Evolutionary conservation across 2,113 vertebrate species (phyloP).

Genomic region (Ovis canadensis): DNA sequence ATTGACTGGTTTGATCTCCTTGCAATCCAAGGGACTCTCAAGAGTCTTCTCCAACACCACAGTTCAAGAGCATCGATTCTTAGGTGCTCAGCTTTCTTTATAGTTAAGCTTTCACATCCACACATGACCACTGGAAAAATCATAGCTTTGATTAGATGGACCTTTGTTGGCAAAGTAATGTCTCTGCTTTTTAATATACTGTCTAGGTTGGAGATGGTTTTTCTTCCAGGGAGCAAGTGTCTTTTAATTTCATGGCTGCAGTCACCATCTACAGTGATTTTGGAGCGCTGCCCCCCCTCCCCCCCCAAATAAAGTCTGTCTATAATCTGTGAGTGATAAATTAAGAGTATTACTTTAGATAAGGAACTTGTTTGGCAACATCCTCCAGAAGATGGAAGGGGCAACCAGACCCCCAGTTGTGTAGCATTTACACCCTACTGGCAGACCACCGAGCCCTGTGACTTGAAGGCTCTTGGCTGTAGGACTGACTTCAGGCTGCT

Average conservation of each 20-base stretch:
- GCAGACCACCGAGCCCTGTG: background rate
- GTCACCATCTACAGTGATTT: background rate
- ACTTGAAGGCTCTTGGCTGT: background rate
- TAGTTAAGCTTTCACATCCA: background rate
- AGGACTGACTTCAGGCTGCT: background rate
- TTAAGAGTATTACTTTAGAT: background rate
- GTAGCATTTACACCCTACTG: background rate
- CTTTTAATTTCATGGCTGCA: background rate
- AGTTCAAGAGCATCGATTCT: background rate
- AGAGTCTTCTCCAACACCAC: background rate
- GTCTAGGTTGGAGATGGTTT: background rate
- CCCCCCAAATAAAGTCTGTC: background rate
- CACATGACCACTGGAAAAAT: background rate
- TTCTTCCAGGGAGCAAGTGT: background rate
- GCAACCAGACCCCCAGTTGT: background rate
- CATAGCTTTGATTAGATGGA: background rate
- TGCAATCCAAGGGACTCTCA: background rate
- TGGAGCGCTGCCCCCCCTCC: background rate
- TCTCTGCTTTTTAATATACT: background rate
- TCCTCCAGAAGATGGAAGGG: background rate
- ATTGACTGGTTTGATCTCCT: background rate
- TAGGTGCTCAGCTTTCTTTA: background rate
- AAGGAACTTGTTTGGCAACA: background rate
- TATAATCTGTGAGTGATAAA: background rate
- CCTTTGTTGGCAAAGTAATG: background rate